Conservation (phyloP, 2,113 vertebrate genomes). For the Brachyhypopomus occidentalis region DNA sequence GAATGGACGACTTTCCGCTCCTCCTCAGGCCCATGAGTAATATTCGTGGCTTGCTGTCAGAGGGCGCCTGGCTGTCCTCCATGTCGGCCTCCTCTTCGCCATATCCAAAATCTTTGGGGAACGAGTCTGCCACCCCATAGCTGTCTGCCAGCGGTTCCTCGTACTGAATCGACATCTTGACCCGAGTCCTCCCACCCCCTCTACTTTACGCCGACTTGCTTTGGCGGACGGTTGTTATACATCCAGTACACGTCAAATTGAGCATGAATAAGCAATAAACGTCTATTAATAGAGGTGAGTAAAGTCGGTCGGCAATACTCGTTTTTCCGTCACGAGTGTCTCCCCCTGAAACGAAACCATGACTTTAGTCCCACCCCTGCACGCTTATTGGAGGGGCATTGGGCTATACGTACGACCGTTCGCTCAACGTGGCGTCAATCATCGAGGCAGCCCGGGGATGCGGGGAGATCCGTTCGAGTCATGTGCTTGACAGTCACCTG, state of each 20-base stretch:
- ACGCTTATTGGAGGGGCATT: conserved; percentile 58
- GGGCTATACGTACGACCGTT: conserved; percentile 46
- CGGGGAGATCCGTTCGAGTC: conserved; percentile 65
- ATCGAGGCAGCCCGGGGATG: conserved; percentile 25
- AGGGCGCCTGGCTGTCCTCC: conserved; percentile 80
- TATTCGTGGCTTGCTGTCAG: conserved; percentile 92
- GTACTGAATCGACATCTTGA: conserved; percentile 95
- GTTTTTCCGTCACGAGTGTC: conserved; percentile 68
- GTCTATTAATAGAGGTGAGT: conserved; percentile 36
- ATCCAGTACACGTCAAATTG: conserved; percentile 13
- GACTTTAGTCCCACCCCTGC: conserved; percentile 45
- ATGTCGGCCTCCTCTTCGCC: conserved; percentile 91
- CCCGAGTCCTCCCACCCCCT: conserved; percentile 61
- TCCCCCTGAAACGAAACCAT: conserved; percentile 63
- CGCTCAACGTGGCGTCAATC: conserved; percentile 55
- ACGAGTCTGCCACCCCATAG: conserved; percentile 88
- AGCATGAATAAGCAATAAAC: conserved; percentile 42
- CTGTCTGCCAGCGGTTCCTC: conserved; percentile 88
- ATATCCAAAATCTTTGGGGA: conserved; percentile 95
- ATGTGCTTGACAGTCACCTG: conserved; percentile 82
- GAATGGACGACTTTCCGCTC: conserved; percentile 97
- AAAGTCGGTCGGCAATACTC: conserved; percentile 59
- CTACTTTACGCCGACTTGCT: conserved; percentile 49
- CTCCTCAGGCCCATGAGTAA: conserved; percentile 93
- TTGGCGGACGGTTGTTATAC: conserved; percentile 1